phyloP scores from a whole-genome alignment of 2,888 invertebrate species.

The Nowickia ferox region DNA sequence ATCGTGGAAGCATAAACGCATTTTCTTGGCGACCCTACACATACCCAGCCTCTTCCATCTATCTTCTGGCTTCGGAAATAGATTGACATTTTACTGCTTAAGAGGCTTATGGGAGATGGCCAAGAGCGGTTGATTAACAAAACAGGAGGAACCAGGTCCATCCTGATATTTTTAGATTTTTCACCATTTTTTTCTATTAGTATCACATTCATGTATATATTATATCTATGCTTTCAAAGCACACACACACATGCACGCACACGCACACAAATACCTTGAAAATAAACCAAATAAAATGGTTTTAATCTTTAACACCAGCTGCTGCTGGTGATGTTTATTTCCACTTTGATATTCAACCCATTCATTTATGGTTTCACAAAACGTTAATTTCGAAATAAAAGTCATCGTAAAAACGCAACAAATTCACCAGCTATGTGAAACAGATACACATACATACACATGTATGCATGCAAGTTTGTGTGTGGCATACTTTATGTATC shows the following conservation, averaged over 20 bases:
- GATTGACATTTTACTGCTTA: no score
- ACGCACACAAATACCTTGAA: slow-evolving; percentile 9
- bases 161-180: no score
- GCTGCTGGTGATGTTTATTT: slow-evolving; percentile 60
- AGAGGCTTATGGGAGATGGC: no score
- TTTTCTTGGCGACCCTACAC: no score
- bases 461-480: not conserved
- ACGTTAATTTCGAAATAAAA: slow-evolving; percentile 66
- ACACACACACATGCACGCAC: not conserved
- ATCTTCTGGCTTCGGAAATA: no score
- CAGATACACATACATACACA: not conserved
- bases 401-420: slow-evolving; percentile 48
- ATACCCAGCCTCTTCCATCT: no score
- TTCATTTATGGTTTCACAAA: slow-evolving; percentile 69
- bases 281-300: slow-evolving; percentile 46
- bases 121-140: no score
- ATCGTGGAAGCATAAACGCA: no score
- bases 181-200: no score
- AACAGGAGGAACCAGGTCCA: no score
- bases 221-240: not conserved
- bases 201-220: not conserved
- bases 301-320: slow-evolving; percentile 65
- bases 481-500: not conserved
- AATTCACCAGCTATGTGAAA: not conserved
- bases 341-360: slow-evolving; percentile 56